Evolutionary conservation across 2,888 invertebrate species (phyloP), one percentile per base, ranked within the genome.

Genomic region (Endomychus coccineus): DNA sequence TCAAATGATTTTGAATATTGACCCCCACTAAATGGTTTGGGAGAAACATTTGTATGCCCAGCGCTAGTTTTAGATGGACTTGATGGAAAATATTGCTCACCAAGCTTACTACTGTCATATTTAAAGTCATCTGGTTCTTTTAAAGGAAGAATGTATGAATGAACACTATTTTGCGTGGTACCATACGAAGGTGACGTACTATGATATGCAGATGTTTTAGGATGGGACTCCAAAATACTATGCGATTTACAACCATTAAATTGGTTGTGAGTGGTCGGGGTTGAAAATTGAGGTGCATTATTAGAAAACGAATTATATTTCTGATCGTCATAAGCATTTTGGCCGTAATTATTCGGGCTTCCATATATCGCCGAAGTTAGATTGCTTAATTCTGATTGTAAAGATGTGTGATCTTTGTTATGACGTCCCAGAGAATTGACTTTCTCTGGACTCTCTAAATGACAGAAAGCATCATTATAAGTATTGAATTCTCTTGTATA

Each of bases 401-500:
- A 43, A 4, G 46, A 27, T 29, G 54, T 54, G 36, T 44, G 46
- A 17, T 49, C 49, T 31, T 46, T 49, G 23, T 31, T 32, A 14
- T 37, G 21, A 16, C 42, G 51, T 40, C 66, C 66, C 29, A 66
- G 45, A 1, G 65, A 64, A 45, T 55, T 62, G 10, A 65, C 64
- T 51, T 65, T 66, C 38, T 66, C 65, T 3, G 66, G 65, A 48
- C 66, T 66, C 41, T 63, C 63, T 46, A 66, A 46, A 40, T 63
- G 61, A 44, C 59, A 61, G 48, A 64, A 66, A 33, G 54, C 52
- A 34, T 61, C 60, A 28, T 54, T 55, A 40, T 60, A 61, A 27
- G 56, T 51, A 21, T 45, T 42, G 33, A 44, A 48, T 39, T 48
- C 46, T 43, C 29, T 40, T 28, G 27, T 32, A 23, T 47, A 44